Percentiles rank a stretch among this genome's conserved stretches.
Evolutionary conservation across 1,140 invertebrate species (phyloP).

Genomic region (Orussus abietinus): DNA sequence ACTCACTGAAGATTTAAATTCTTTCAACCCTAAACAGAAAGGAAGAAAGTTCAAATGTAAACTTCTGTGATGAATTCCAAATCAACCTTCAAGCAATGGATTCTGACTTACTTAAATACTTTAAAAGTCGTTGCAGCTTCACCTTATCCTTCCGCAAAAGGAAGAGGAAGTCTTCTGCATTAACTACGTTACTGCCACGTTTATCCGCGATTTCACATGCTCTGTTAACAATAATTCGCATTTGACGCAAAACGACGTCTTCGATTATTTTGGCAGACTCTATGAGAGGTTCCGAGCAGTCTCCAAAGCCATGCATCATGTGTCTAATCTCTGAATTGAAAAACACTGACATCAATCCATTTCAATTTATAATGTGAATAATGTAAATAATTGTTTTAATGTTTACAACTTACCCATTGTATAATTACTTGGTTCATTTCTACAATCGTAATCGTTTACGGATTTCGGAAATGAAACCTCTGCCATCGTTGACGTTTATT

Average conservation of each 20-base stretch:
- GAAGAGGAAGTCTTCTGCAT: conserved; percentile 58
- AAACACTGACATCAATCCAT: conserved; percentile 16
- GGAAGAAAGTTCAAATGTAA: no score
- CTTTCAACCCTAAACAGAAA: conserved; percentile 39
- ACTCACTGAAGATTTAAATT: conserved; percentile 34
- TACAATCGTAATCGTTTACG: conserved; percentile 17
- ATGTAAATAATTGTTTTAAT: background rate
- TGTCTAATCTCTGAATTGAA: conserved; percentile 55
- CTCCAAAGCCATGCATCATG: conserved; percentile 67
- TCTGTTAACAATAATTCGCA: conserved; percentile 52
- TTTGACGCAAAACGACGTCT: conserved; percentile 59
- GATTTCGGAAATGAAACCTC: conserved; percentile 26
- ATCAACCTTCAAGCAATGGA: background rate
- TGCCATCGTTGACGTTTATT: conserved; percentile 2
- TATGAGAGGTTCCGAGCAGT: conserved; percentile 55
- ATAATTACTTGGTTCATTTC: conserved; percentile 31
- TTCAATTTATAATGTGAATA: conserved; percentile 1
- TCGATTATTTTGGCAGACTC: conserved; percentile 61
- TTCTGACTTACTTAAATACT: conserved; percentile 54
- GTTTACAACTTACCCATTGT: conserved; percentile 21
- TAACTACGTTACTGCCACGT: conserved; percentile 37
- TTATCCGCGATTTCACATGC: conserved; percentile 52
- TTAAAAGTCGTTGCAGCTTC: conserved; percentile 57
- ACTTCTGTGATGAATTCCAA: background rate
- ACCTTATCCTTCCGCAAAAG: conserved; percentile 60